Percentiles rank a stretch among this genome's conserved stretches.
phyloP scores from a whole-genome alignment of 2,888 invertebrate genomes.

The Taenaris catops region DNA sequence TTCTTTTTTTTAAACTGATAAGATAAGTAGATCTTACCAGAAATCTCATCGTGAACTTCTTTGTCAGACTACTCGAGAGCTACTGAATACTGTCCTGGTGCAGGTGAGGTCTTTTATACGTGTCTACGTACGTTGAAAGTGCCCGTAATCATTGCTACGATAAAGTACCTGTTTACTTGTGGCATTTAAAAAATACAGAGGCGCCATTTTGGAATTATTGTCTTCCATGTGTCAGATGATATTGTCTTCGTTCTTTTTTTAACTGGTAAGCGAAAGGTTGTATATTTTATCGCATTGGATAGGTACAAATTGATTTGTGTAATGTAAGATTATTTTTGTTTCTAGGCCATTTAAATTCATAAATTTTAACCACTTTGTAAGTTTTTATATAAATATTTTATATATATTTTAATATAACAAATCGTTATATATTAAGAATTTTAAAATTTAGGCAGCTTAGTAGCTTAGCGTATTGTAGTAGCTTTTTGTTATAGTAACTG shows the following conservation, averaged over 20 bases:
- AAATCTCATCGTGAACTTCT: slow-evolving; percentile 78
- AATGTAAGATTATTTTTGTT: too few species aligned
- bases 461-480: too few species aligned
- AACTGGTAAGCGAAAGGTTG: slow-evolving; percentile 4
- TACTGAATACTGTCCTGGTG: slow-evolving; percentile 61
- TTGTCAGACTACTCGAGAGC: slow-evolving; percentile 70
- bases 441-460: too few species aligned
- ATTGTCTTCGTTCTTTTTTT: slow-evolving; percentile 3
- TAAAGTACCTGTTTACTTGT: slow-evolving; percentile 26
- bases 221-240: slow-evolving; percentile 8
- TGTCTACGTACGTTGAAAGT: slow-evolving; percentile 53
- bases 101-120: slow-evolving; percentile 58
- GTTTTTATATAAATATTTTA: too few species aligned
- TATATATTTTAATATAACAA: too few species aligned
- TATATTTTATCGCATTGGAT: too few species aligned
- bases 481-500: too few species aligned
- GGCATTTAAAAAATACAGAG: slow-evolving; percentile 28
- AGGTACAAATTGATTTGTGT: too few species aligned
- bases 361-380: too few species aligned
- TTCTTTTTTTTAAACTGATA: slow-evolving; percentile 16
- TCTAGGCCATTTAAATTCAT: too few species aligned
- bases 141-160: slow-evolving; percentile 35
- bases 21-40: slow-evolving; percentile 59
- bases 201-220: slow-evolving; percentile 19
- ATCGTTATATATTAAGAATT: too few species aligned